Evolutionary conservation across 2,888 invertebrate genomes (phyloP), one percentile per base, ranked within the genome.

Genomic region (Drosophila mettleri): DNA sequence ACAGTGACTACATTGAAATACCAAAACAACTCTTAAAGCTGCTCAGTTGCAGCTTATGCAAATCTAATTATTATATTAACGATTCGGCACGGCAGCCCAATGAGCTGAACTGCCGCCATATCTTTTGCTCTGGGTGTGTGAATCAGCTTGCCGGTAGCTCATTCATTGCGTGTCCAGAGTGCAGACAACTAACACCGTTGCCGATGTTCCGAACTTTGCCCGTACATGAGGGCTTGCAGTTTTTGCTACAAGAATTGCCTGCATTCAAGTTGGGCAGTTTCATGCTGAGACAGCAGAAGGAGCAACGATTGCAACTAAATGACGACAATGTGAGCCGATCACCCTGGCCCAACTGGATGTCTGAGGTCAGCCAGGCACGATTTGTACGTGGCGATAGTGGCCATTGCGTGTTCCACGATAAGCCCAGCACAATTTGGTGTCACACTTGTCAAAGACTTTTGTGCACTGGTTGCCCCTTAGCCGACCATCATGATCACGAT

Each of bases 341-440:
- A 0, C n/a, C 22, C 34, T 22, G 9, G 36, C 10, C 16, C 34
- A 27, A 53, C 18, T 69, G 73, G 69, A 2, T 62, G 1, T 36
- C 55, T 8, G 38, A 38, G 2, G 2, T 53, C 8, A 45, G 39
- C 14, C 33, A 59, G 2, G 41, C 29, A 0, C 33, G n/a, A 62
- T 72, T 18, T 1, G n/a, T 65, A 9, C 66, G 62, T 39, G 54
- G 61, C 52, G 16, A n/a, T n/a, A 5, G 62, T 63, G 46, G 86
- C 81, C 20, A 95, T 95, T 91, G 95, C 95, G 90, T 95, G 95
- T 91, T 94, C 94, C 91, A 94, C 94, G 16, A 72, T 95, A 95
- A 90, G 95, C 94, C 74, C 54, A 93, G 95, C 84, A 94, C 94
- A 24, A 92, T 95, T 66, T 96, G 95, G 95, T 96, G 96, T 91